Base-by-base conservation (phyloP, 1,140 invertebrate species). In the Colletes latitarsis region DNA sequence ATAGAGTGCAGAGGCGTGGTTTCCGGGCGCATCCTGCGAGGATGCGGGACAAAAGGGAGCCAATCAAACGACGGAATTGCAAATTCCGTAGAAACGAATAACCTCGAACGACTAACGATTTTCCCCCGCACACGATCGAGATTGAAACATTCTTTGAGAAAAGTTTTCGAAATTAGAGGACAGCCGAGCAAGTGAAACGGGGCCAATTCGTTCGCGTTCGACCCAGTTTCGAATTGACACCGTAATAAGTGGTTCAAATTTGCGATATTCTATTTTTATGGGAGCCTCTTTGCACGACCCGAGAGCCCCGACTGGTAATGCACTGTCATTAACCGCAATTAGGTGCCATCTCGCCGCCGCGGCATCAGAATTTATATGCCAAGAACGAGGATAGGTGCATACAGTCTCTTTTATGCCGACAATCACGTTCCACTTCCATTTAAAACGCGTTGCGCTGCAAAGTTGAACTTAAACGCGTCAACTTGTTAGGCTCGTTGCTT, bases 321-420 rank as follows among this genome's bases (percentile, higher is more conserved):
- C 12, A 30, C 14, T 17, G 43, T 52, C 55, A 60, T 77, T 77
- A 77, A 70, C 75, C 75, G 55, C 57, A 77, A 77, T 77, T 77
- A 77, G 52, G 17, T 39, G 39, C 55, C 69, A 58, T 69, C 66
- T 58, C 15, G 21, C 4, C 19, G 17, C 4, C 43, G 8, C 67
- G 55, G 30, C 62, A 77, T 43, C 67, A 71, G 75, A 60, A 77
- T 77, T 77, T 71, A 77, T 62, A 52, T 5, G 55, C 5, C 41
- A 15, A 39, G 43, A 70, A 77, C n/a, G 55, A 62, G 30, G 21
- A 77, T 70, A 71, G 75, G 66, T 70, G 57, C 12, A 15, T 12
- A 3, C 49, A 15, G 43, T 46, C 57, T 46, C 21, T 17, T 49
- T 60, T 19, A 14, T 39, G 21, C 14, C 15, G 10, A 1, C 30